Evolutionary conservation across 2,888 invertebrate species (phyloP), one percentile per base, ranked within the genome.

Genomic region (Xanthorhoe designata): DNA sequence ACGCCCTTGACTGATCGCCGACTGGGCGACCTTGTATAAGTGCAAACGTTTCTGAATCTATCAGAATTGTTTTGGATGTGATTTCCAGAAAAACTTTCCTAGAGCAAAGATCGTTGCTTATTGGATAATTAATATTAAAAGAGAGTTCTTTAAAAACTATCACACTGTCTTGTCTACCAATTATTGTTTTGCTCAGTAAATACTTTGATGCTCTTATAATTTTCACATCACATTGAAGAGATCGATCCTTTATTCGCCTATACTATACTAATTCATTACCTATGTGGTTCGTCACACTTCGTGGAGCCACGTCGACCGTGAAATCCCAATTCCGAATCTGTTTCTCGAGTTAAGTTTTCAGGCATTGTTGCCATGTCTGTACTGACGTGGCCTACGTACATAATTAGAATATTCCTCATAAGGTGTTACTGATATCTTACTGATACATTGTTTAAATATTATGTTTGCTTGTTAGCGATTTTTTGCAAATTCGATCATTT

Each of bases 1-100:
- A 86, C 86, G 92, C 90, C 92, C 92, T 92, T 92, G 92, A 92
- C 92, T 91, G 85, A 78, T 79, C 86, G 86, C 75, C 87, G 91
- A 90, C 92, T 90, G 90, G 90, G 75, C 87, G 92, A 88, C 92
- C 92, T 92, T 91, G 92, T 83, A 76, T 75, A 76, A 78, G 82
- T 84, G 86, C 89, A 87, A 90, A 89, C 86, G 87, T 85, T 86
- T 86, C 84, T 88, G 89, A 80, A 86, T 87, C 82, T 86, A 86
- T 87, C 80, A 76, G 82, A 82, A 85, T 86, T 84, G 83, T 88
- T 85, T 85, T 60, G 49, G 51, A 55, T 55, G 10, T 59, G 53
- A 66, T 58, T 47, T n/a, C 35, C 35, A 35, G 18, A 50, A 6
- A 15, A 52, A 19, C 7, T 50, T 61, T 47, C 18, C 50, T n/a